These are phyloP conservation scores for Cephus sareptanus DNA, from an alignment of 2,888 invertebrate species.

Conservation along the genomic window DNA sequence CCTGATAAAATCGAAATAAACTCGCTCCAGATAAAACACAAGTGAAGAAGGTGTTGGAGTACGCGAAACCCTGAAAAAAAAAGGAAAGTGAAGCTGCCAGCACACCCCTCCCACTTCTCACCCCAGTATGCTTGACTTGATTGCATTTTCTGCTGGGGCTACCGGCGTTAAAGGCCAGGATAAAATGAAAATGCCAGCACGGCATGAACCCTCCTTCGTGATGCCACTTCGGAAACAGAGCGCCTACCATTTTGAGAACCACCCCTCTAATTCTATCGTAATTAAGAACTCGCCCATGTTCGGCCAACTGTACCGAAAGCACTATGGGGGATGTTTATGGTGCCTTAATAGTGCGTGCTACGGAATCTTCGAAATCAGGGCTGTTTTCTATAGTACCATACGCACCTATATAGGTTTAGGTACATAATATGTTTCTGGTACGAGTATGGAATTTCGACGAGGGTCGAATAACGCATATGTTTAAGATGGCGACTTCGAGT, in stretches of 20 bases:
- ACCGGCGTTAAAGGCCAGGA: not conserved
- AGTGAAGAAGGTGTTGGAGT: not conserved
- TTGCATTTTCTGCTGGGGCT: constrained; percentile 25
- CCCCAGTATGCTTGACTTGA: constrained; percentile 19
- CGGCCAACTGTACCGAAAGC: not conserved
- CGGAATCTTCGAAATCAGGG: not conserved
- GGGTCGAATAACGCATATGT: not conserved
- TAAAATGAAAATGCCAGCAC: not conserved
- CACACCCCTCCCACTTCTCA: not conserved
- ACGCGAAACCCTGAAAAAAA: not conserved
- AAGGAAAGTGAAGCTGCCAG: not conserved
- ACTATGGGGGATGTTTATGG: not conserved
- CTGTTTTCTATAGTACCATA: not conserved
- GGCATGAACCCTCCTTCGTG: not conserved
- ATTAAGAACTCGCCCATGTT: not conserved
- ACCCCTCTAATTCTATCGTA: not conserved
- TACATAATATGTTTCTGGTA: not conserved
- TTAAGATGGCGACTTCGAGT: not conserved
- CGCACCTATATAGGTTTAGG: too few relatives aligned
- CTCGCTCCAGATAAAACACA: constrained; percentile 17
- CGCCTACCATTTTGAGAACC: not conserved
- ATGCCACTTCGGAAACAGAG: not conserved
- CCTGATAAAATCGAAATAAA: constrained; percentile 36
- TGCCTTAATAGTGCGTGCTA: not conserved
- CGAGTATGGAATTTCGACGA: not conserved